phyloP scores from a whole-genome alignment of 2,113 vertebrate species.

The Hippolais icterina region DNA sequence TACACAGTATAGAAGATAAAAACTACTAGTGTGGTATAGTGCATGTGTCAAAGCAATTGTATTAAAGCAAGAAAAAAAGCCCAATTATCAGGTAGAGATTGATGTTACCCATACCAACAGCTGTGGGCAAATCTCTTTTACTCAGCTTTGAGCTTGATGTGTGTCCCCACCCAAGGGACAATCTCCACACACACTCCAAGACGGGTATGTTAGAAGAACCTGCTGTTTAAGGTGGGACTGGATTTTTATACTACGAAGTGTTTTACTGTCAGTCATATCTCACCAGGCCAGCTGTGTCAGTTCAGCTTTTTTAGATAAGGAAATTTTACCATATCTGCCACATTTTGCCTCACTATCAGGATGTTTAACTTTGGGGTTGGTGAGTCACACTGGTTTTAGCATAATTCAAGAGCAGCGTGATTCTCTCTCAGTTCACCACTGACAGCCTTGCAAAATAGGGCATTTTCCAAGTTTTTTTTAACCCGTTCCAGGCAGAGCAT shows the following conservation, averaged over 20 bases:
- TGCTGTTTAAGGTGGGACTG: background rate
- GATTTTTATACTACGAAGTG: background rate
- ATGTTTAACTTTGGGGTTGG: background rate
- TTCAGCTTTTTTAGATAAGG: background rate
- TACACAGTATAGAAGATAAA: background rate
- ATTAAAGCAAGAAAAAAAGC: background rate
- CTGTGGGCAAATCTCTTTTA: background rate
- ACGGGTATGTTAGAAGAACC: background rate
- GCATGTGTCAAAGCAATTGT: background rate
- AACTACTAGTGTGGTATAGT: background rate
- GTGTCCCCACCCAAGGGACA: background rate
- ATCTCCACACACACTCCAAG: background rate
- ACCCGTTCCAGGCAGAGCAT: background rate
- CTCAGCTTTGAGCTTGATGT: background rate
- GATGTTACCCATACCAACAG: background rate
- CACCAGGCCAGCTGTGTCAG: background rate
- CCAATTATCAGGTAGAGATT: background rate
- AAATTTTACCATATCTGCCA: background rate
- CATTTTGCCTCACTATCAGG: background rate
- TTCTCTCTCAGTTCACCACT: background rate
- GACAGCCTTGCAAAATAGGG: background rate
- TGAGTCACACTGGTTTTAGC: background rate
- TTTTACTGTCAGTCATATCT: background rate
- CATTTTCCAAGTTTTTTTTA: background rate
- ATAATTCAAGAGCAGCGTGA: background rate